phyloP scores from a whole-genome alignment of 2,113 vertebrate genomes.

The Chaenocephalus aceratus region DNA sequence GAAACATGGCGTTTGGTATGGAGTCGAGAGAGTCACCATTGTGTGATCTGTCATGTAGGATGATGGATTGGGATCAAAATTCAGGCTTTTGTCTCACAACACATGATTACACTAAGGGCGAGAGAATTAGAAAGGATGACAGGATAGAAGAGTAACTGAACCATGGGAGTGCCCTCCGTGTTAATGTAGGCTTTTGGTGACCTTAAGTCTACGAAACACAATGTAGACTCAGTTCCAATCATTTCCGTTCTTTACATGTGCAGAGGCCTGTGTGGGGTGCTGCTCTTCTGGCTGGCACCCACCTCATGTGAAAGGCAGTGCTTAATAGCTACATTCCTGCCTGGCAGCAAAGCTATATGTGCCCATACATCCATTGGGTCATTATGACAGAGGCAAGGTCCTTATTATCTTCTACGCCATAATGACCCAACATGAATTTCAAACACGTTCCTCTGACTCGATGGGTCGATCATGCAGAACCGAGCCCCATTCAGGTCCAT shows the following conservation, averaged over 20 bases:
- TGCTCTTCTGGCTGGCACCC: slow-evolving; percentile 44
- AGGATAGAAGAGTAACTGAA: slow-evolving; percentile 36
- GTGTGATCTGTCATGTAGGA: background rate
- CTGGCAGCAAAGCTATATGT: slow-evolving; percentile 39
- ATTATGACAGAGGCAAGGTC: slow-evolving; percentile 49
- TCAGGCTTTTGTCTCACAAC: slow-evolving; percentile 26
- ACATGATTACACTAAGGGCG: slow-evolving; percentile 22
- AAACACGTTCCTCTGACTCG: slow-evolving; percentile 70
- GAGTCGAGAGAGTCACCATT: background rate
- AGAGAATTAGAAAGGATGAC: slow-evolving; percentile 27
- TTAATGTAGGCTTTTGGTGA: slow-evolving; percentile 54
- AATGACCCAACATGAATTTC: slow-evolving; percentile 58
- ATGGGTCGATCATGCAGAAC: slow-evolving; percentile 73
- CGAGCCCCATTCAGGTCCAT: slow-evolving; percentile 64
- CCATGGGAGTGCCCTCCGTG: slow-evolving; percentile 27
- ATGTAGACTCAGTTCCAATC: slow-evolving; percentile 27
- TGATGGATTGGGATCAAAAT: slow-evolving; percentile 31
- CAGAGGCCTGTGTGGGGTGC: slow-evolving; percentile 7
- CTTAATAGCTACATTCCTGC: slow-evolving; percentile 55
- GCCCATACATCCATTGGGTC: slow-evolving; percentile 33
- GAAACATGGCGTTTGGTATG: background rate
- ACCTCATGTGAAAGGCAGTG: slow-evolving; percentile 23
- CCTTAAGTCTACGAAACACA: slow-evolving; percentile 38
- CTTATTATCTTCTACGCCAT: slow-evolving; percentile 53
- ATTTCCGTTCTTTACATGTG: slow-evolving; percentile 18